Base-by-base conservation (phyloP, 1,140 invertebrate species). In the Magallana ariakensis region DNA sequence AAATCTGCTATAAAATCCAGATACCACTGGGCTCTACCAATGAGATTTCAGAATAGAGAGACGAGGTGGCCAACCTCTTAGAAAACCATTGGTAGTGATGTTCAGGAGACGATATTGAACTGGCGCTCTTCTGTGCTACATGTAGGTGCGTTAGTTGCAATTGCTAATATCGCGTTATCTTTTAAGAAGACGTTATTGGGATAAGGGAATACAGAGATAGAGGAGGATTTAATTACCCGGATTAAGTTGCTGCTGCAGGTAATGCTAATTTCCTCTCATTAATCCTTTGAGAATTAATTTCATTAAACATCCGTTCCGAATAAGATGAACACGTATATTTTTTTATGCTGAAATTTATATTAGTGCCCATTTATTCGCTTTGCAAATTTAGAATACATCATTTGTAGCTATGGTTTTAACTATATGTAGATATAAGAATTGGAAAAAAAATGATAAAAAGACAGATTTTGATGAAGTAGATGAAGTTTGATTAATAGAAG, bases 51-150 rank as follows among this genome's bases (percentile, higher is more conserved):
- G 66, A 70, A 22, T 19, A 19, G 7, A 70, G 22, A 26, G 13
- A 13, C 11, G 19, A 70, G 22, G n/a, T 26, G 66, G 6, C 66
- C 66, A 70, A 26, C 66, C 66, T 70, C 22, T 70, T 70, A 70
- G 66, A 70, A 70, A 70, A n/a, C 66, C 66, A 26, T 70, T 70
- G 66, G 66, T 70, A 70, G 66, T 22, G 66, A 26, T 70, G 66
- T 70, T 70, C 22, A 9, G 22, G 8, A 26, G 66, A 70, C 15
- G 66, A 10, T 19, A 26, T 11, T 26, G 66, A 70, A 33, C 66
- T 70, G 19, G 9, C 22, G 22, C 66, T 13, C 66, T 70, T 9
- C 22, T 13, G 22, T 26, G 33, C 33, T 33, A 33, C 33, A 33
- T 33, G 66, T 22, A 33, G 66, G 13, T 70, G 22, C 22, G 11